Evolutionary conservation across 2,113 vertebrate genomes (phyloP).

Genomic region (Rhea pennata): DNA sequence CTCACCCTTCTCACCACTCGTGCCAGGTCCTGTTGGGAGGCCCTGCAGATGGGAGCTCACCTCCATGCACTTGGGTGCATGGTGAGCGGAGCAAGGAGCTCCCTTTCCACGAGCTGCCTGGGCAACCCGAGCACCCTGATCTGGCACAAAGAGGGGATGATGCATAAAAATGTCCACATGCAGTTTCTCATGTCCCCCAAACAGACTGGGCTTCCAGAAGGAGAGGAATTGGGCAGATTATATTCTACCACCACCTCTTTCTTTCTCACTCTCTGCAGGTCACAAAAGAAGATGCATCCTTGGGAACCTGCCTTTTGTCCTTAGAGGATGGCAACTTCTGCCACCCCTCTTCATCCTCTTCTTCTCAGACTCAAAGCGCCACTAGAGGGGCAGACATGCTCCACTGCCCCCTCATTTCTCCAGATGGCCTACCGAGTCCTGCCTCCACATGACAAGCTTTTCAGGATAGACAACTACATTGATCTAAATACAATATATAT

Average conservation of each 20-base stretch:
- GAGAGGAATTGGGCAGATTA: not conserved
- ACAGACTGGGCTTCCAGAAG: not conserved
- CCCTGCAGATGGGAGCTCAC: not conserved
- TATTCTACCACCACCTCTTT: not conserved
- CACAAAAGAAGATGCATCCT: not conserved
- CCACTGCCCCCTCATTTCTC: not conserved
- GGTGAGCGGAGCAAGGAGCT: rapidly evolving
- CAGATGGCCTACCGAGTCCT: not conserved
- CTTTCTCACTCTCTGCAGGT: not conserved
- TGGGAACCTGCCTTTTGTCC: not conserved
- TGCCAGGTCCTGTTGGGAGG: not conserved
- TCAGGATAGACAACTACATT: not conserved
- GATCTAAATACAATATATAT: not conserved
- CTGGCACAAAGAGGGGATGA: not conserved
- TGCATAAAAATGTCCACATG: not conserved
- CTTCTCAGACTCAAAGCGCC: not conserved
- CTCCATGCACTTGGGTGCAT: rapidly evolving
- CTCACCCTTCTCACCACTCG: not conserved
- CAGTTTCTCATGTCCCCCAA: not conserved
- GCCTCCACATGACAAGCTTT: not conserved
- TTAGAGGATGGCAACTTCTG: not conserved
- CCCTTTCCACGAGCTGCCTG: not conserved
- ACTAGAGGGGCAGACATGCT: not conserved
- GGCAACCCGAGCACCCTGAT: not conserved
- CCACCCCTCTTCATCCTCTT: not conserved